phyloP scores from a whole-genome alignment of 1,140 invertebrate species.

The Ips nitidus region DNA sequence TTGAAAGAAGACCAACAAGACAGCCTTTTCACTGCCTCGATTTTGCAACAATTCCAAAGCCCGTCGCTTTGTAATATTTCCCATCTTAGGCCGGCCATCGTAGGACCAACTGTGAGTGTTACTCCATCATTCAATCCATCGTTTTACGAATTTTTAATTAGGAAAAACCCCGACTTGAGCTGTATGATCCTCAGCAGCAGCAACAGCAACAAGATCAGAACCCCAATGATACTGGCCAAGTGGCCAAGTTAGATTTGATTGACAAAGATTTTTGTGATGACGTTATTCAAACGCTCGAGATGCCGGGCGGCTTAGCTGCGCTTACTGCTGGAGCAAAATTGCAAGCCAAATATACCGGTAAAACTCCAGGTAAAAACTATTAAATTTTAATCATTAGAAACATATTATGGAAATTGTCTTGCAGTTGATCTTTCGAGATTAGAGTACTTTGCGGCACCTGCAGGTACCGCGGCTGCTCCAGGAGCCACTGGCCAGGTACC shows the following conservation, averaged over 20 bases:
- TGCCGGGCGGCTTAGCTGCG: conserved; percentile 45
- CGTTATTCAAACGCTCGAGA: conserved; percentile 58
- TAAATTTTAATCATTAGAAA: too few relatives aligned
- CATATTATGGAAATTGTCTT: neutral
- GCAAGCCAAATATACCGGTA: neutral
- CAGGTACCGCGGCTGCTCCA: conserved; percentile 41
- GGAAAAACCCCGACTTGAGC: conserved; percentile 44
- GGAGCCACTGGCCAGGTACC: conserved; percentile 47
- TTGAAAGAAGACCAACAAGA: conserved; percentile 46
- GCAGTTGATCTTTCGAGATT: conserved; percentile 44
- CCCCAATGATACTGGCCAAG: conserved; percentile 26
- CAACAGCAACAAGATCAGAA: neutral
- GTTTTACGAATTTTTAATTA: conserved; percentile 30
- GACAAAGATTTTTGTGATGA: conserved; percentile 53
- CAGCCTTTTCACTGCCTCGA: conserved; percentile 47
- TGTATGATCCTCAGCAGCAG: conserved; percentile 42
- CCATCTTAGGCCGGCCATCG: conserved; percentile 38
- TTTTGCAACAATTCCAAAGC: conserved; percentile 49
- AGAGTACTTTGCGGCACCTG: conserved; percentile 59
- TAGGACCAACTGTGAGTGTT: conserved; percentile 46
- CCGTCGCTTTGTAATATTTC: conserved; percentile 32
- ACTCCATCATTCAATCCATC: neutral
- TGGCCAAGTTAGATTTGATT: conserved; percentile 40
- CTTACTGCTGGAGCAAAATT: conserved; percentile 39
- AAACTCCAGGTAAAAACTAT: too few relatives aligned